These are phyloP conservation scores for Phocoena phocoena DNA, from an alignment of 2,113 vertebrate genomes.

Conservation along the genomic window DNA sequence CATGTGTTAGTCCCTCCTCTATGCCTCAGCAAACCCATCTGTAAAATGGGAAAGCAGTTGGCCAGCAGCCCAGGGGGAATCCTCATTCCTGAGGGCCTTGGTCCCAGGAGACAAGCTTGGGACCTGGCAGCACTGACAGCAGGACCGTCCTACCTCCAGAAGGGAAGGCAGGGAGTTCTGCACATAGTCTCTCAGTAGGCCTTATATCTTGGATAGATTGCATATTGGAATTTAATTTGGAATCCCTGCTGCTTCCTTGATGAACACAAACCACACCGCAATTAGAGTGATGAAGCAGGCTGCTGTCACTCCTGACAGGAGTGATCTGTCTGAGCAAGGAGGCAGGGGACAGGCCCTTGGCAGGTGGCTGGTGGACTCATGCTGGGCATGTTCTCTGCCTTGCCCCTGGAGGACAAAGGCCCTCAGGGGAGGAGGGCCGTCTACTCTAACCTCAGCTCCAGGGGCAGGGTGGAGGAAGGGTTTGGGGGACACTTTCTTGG, in stretches of 20 bases:
- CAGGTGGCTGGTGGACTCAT: neutral
- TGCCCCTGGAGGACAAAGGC: neutral
- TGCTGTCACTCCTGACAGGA: conserved; percentile 22
- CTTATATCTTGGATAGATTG: conserved; percentile 49
- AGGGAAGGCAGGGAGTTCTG: neutral
- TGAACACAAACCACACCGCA: conserved; percentile 52
- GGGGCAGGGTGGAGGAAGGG: too few relatives aligned
- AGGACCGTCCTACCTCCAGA: neutral
- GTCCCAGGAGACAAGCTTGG: neutral
- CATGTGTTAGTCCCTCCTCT: neutral
- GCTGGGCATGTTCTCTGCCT: neutral
- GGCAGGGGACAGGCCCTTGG: neutral
- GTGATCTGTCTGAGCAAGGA: conserved; percentile 56
- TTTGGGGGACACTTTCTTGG: neutral
- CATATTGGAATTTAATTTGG: conserved; percentile 64
- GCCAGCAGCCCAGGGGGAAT: neutral
- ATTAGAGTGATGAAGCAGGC: conserved; percentile 64
- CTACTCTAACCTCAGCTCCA: neutral
- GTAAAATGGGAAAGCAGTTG: neutral
- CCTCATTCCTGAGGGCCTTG: accelerated
- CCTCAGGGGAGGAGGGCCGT: neutral
- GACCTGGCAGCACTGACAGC: neutral
- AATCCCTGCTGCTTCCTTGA: conserved; percentile 70
- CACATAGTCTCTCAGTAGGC: neutral
- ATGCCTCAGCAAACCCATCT: neutral